phyloP scores from a whole-genome alignment of 2,797 vertebrate species.

The Epinephelus coioides region DNA sequence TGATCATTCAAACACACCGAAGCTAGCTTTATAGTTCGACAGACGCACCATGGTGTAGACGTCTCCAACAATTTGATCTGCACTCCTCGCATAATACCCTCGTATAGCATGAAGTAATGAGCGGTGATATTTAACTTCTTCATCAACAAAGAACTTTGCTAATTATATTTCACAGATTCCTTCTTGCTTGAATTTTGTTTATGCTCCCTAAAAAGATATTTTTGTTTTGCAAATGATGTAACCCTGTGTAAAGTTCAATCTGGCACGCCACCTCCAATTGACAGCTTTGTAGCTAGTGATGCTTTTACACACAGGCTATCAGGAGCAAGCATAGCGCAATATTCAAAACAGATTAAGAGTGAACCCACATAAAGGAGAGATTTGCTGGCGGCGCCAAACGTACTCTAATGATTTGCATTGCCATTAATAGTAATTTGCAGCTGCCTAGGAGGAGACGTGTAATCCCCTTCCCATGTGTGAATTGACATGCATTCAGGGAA shows the following conservation, averaged over 20 bases:
- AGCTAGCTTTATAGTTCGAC: constrained; percentile 61
- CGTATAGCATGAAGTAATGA: constrained; percentile 40
- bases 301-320: constrained; percentile 66
- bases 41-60: constrained; percentile 44
- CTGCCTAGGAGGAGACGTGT: constrained; percentile 81
- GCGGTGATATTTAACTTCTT: constrained; percentile 54
- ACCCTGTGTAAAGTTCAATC: constrained; percentile 74
- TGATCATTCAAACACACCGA: constrained; percentile 64
- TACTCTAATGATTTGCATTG: constrained; percentile 85
- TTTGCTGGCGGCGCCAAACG: constrained; percentile 74
- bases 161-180: constrained; percentile 67
- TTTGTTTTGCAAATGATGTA: constrained; percentile 72
- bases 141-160: constrained; percentile 68
- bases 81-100: constrained; percentile 42
- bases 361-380: constrained; percentile 73
- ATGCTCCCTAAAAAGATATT: constrained; percentile 44
- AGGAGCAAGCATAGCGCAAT: constrained; percentile 60
- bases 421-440: constrained; percentile 86
- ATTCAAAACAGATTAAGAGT: constrained; percentile 78
- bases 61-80: constrained; percentile 49
- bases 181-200: constrained; percentile 46
- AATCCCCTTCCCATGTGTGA: constrained; percentile 86
- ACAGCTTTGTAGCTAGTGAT: constrained; percentile 66
- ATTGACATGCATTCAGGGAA: constrained; percentile 84
- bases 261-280: constrained; percentile 69